Evolutionary conservation across 1,140 invertebrate species (phyloP), one percentile per base, ranked within the genome.

Genomic region (Cydia fagiglandana): DNA sequence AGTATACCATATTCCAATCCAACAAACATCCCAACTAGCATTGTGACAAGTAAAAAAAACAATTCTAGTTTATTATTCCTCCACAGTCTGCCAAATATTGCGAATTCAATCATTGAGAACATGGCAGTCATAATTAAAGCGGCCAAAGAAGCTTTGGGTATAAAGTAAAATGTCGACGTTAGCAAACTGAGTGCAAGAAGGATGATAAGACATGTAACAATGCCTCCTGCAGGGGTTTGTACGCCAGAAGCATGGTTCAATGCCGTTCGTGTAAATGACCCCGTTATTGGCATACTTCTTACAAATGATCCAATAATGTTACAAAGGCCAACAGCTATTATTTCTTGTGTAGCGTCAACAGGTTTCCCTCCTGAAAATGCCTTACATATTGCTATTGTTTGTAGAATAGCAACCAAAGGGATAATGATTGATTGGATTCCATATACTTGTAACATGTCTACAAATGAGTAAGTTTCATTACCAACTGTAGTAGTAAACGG

Each of bases 171-270:
- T 9, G 90, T 89, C n/a, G 87, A 87, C 2, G 91, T 91, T 38
- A 93, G 79, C 45, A 86, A 79, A 66, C 85, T 90, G 20, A 93
- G 76, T 6, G 90, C 84, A n/a, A 89, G 74, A 50, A 91, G 77
- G 56, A 93, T 85, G n/a, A 93, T 78, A 53, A 86, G 9, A 17
- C 85, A 83, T 64, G 83, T 97, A 34, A 96, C 93, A 34, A 98
- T 90, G 34, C 98, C 97, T 75, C 97, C 97, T 76, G 97, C 94
- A 15, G 97, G 95, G n/a, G 98, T 98, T 86, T 95, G 95, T 0
- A 98, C 98, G 28, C 98, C 98, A 80, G 97, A 98, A 34, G 97
- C 96, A 84, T 98, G 95, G 88, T 99, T 99, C 1, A 99, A 95
- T 6, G 98, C 98, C 41, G 98, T 98, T 85, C 97, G 95, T 0